These are phyloP conservation scores for Suillia variegata DNA, from an alignment of 2,888 invertebrate species.

Conservation along the genomic window DNA sequence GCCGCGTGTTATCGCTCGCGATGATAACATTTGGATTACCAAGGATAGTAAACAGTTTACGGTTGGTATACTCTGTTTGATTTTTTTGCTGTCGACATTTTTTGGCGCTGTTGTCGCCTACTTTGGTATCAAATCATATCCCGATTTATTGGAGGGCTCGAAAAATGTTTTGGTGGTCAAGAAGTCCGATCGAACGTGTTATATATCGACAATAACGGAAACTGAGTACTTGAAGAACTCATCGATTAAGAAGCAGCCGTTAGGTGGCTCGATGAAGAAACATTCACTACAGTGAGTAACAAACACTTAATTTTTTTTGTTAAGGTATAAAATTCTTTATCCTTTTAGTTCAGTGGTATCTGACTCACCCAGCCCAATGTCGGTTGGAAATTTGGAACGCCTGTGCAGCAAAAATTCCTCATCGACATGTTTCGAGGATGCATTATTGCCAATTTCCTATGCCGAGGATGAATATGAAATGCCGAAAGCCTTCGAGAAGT, in stretches of 20 bases:
- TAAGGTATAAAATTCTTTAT: background rate
- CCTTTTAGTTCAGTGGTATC: background rate
- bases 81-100: slow-evolving; percentile 42
- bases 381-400: slow-evolving; percentile 26
- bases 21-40: slow-evolving; percentile 36
- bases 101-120: slow-evolving; percentile 48
- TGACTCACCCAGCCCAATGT: background rate
- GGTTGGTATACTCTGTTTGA: slow-evolving; percentile 46
- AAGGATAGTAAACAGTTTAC: slow-evolving; percentile 46
- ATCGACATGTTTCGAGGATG: slow-evolving; percentile 35
- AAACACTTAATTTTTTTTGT: background rate
- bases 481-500: slow-evolving; percentile 33
- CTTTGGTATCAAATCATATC: slow-evolving; percentile 47
- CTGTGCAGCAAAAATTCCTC: slow-evolving; percentile 28
- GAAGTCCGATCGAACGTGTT: slow-evolving; percentile 39
- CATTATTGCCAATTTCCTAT: slow-evolving; percentile 22
- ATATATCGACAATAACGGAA: slow-evolving; percentile 46
- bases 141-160: slow-evolving; percentile 51
- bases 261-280: slow-evolving; percentile 24
- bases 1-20: slow-evolving; percentile 18
- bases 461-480: slow-evolving; percentile 39
- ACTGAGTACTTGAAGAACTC: slow-evolving; percentile 30
- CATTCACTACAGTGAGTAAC: slow-evolving; percentile 12
- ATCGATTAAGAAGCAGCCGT: slow-evolving; percentile 13
- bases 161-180: slow-evolving; percentile 50